These are phyloP conservation scores for Crocodylus rhombifer DNA, from an alignment of 2,797 vertebrate species.

Conservation along the genomic window DNA sequence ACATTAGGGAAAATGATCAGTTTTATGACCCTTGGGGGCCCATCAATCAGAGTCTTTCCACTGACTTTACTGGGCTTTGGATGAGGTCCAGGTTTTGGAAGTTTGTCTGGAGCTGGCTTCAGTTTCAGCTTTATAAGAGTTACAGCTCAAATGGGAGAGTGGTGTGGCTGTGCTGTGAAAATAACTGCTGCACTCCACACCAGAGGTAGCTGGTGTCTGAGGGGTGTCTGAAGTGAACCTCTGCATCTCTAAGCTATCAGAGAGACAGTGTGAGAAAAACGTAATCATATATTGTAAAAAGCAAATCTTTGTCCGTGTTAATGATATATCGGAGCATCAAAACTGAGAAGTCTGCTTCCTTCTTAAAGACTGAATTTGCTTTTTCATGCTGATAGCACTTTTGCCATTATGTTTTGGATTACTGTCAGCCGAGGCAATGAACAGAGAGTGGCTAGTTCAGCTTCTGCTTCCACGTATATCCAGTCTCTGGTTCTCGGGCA, in stretches of 20 bases:
- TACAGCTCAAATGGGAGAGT: neutral
- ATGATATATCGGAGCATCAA: neutral
- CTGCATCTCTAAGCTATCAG: too few relatives aligned
- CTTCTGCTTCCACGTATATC: neutral
- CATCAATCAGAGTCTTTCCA: neutral
- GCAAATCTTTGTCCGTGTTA: neutral
- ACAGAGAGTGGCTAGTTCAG: neutral
- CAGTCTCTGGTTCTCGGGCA: neutral
- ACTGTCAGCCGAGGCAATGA: neutral
- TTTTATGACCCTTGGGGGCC: too few relatives aligned
- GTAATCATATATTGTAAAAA: neutral
- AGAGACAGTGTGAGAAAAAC: neutral
- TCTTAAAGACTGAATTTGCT: neutral
- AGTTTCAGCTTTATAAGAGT: neutral
- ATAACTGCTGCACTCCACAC: neutral
- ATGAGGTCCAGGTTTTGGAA: neutral
- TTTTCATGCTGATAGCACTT: neutral
- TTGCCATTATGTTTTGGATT: neutral
- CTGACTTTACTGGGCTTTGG: neutral
- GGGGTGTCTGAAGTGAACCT: neutral
- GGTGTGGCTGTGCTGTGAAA: neutral
- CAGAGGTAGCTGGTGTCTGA: neutral
- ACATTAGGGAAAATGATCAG: neutral
- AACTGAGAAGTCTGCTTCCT: neutral
- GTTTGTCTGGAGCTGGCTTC: neutral